Base-by-base conservation (phyloP, 1,140 invertebrate species). In the Tigriopus japonicus region DNA sequence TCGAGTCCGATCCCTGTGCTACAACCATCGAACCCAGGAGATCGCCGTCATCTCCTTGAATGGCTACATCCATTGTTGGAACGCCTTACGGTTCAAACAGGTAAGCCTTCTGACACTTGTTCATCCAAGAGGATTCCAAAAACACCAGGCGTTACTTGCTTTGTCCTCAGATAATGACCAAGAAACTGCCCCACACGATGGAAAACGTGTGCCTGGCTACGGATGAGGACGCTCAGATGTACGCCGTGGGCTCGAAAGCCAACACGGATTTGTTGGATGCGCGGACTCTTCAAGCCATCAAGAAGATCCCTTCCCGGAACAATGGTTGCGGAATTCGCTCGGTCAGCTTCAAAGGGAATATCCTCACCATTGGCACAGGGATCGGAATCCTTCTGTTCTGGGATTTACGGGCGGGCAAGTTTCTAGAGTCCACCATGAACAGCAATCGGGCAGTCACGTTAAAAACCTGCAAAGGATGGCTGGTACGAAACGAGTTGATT, bases 181-280 rank as follows among this genome's bases (percentile, higher is more conserved):
- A 84, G 64, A 90, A 89, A 71, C 73, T 95, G 63, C 86, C 85
- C 1, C 87, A 87, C 65, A 83, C 81, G 64, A 83, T 88, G 70
- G 92, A 96, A 72, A 90, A 93, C 72, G 90, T 94, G 1, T 95
- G 91, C 70, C 77, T 95, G 65, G 83, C 88, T 42, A 82, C 84
- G 41, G 83, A 89, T 69, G 82, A 85, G 63, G 71, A 75, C 54
- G 80, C 81, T 66, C 85, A 84, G n/a, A 60, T 79, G 23, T 95
- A 95, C 72, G 90, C 89, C 1, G 83, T 95, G 51, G 92, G 92
- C 19, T 93, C 89, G 67, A 83, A 88, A 63, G 92, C 90, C 42
- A 90, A 92, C 69, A 91, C 91, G 1, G 77, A 91, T 43, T 72
- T 95, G 9, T 73, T 95, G 43, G 91, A 96, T 72, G 83, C 86